phyloP scores from a whole-genome alignment of 1,140 invertebrate species.

The Cotesia glomerata region DNA sequence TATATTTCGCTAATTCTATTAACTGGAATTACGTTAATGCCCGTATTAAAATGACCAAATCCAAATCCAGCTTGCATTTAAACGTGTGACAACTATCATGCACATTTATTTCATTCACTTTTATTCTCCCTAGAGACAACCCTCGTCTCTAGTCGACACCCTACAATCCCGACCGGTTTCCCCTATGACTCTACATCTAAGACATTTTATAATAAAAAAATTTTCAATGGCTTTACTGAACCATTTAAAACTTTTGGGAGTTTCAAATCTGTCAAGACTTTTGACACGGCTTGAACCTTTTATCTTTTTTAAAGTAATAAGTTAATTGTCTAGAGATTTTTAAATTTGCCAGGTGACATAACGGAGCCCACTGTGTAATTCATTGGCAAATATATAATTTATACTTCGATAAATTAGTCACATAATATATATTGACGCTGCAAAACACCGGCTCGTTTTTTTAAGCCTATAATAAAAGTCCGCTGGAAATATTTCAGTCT shows the following conservation, averaged over 20 bases:
- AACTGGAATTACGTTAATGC: conserved; percentile 5
- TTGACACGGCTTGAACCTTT: neutral
- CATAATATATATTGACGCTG: too few relatives aligned
- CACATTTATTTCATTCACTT: neutral
- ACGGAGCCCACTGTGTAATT: too few relatives aligned
- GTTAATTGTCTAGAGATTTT: neutral
- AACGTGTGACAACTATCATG: conserved; percentile 2
- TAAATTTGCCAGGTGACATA: neutral
- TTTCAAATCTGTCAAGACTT: neutral
- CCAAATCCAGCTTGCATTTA: conserved; percentile 12
- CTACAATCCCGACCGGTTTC: conserved; percentile 8
- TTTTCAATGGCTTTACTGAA: conserved; percentile 12
- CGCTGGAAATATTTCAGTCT: too few relatives aligned
- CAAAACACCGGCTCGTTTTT: too few relatives aligned
- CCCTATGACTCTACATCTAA: neutral
- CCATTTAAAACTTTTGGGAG: conserved; percentile 7
- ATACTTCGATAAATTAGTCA: too few relatives aligned
- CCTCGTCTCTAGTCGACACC: conserved; percentile 19
- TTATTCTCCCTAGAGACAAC: conserved; percentile 13
- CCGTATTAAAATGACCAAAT: neutral
- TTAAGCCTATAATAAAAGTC: too few relatives aligned
- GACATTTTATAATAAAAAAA: neutral
- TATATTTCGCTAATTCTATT: neutral
- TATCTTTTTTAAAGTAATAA: neutral
- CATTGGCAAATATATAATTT: too few relatives aligned